A percentile compares a stretch with the other conserved stretches of the same genome.
phyloP scores from a whole-genome alignment of 2,797 vertebrate genomes.

The Bucorvus abyssinicus region DNA sequence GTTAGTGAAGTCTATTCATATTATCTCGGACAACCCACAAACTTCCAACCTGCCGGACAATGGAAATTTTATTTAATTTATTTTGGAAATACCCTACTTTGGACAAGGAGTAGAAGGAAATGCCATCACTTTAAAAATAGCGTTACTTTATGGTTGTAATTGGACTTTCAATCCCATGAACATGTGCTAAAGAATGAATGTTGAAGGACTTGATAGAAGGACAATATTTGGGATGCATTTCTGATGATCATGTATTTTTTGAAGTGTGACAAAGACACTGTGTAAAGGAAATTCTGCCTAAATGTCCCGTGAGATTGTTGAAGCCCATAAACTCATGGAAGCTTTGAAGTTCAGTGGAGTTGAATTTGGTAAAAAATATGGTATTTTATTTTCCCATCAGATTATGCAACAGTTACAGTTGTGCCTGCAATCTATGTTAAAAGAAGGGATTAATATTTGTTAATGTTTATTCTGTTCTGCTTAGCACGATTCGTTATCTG shows the following conservation, averaged over 20 bases:
- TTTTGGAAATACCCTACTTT: background rate
- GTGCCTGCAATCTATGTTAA: background rate
- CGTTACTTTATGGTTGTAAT: background rate
- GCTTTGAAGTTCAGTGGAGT: background rate
- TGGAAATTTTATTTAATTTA: background rate
- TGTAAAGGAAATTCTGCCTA: background rate
- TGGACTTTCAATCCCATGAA: background rate
- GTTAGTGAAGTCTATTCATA: background rate
- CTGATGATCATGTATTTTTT: background rate
- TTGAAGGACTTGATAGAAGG: background rate
- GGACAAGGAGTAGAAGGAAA: background rate
- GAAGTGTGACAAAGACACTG: rapidly evolving
- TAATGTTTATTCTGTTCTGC: background rate
- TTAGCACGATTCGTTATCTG: background rate
- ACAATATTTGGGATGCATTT: background rate
- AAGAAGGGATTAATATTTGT: background rate
- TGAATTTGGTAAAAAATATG: background rate
- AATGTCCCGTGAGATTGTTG: background rate
- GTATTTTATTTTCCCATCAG: background rate
- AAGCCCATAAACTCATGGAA: background rate
- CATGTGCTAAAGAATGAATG: background rate
- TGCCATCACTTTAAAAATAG: background rate
- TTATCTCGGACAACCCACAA: background rate
- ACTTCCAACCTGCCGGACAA: background rate
- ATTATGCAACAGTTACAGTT: background rate